Percentiles rank a stretch among this genome's conserved stretches.
phyloP scores from a whole-genome alignment of 2,797 vertebrate genomes.

The Dendrocincla fuliginosa region DNA sequence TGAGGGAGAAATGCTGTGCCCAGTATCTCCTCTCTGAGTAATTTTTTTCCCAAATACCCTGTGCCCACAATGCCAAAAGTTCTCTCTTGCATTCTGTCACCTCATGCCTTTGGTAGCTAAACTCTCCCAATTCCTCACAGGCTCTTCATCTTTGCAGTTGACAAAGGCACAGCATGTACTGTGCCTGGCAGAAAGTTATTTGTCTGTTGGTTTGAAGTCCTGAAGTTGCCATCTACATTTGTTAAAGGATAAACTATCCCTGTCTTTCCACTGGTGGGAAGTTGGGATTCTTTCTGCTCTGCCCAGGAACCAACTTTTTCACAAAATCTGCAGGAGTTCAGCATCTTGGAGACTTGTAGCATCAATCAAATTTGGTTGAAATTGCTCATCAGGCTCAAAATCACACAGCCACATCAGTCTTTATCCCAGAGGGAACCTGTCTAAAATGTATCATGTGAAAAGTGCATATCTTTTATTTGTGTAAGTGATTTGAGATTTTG shows the following conservation, averaged over 20 bases:
- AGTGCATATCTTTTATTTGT: not conserved
- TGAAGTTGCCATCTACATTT: not conserved
- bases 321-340: not conserved
- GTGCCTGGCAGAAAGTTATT: not conserved
- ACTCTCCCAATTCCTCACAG: not conserved
- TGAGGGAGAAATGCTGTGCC: not conserved
- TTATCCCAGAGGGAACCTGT: not conserved
- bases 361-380: not conserved
- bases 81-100: not conserved
- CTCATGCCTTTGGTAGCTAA: not conserved
- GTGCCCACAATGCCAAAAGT: not conserved
- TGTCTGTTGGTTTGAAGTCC: not conserved
- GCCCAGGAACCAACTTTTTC: not conserved
- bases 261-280: not conserved
- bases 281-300: not conserved
- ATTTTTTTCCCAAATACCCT: not conserved
- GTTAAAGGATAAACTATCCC: not conserved
- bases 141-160: not conserved
- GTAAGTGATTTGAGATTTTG: conserved; percentile 1
- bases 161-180: not conserved
- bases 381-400: not conserved
- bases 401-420: not conserved
- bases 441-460: not conserved
- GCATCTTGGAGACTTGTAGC: not conserved
- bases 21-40: not conserved